Evolutionary conservation across 2,888 invertebrate species (phyloP).

Genomic region (Neoascia interrupta): DNA sequence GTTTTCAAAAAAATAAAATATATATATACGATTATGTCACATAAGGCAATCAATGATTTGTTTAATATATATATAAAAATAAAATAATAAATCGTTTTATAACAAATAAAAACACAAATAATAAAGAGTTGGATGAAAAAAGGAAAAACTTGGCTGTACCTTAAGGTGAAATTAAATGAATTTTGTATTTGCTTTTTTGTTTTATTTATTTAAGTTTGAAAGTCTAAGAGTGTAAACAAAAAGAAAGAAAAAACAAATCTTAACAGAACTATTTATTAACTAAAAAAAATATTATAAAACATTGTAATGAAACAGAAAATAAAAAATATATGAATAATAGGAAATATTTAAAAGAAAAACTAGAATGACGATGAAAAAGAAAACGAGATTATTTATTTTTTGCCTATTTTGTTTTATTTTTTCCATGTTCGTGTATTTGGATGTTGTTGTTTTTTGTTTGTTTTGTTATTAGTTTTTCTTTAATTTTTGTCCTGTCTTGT

Average conservation of each 20-base stretch:
- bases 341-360: slow-evolving; percentile 36
- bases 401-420: slow-evolving; percentile 55
- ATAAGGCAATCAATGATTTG: slow-evolving; percentile 60
- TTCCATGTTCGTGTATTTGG: slow-evolving; percentile 43
- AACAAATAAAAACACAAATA: slow-evolving; percentile 41
- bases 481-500: slow-evolving; percentile 42
- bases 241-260: slow-evolving; percentile 74
- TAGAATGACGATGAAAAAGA: slow-evolving; percentile 48
- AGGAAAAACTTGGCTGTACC: slow-evolving; percentile 21
- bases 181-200: background rate
- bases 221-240: too few relatives aligned
- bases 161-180: slow-evolving; percentile 4
- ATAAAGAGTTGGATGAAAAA: slow-evolving; percentile 18
- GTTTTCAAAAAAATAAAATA: slow-evolving; percentile 33
- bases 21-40: slow-evolving; percentile 45
- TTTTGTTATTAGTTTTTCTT: too few relatives aligned
- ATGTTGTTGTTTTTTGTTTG: slow-evolving; percentile 12
- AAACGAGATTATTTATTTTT: slow-evolving; percentile 42
- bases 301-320: slow-evolving; percentile 47
- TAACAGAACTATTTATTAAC: slow-evolving; percentile 72
- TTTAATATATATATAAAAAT: too few relatives aligned
- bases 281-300: slow-evolving; percentile 35
- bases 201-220: too few relatives aligned
- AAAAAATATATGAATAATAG: slow-evolving; percentile 28
- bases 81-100: slow-evolving; percentile 36